A percentile compares a stretch with the other conserved stretches of the same genome.
phyloP scores from a whole-genome alignment of 2,113 vertebrate genomes.

The Oreotragus oreotragus region DNA sequence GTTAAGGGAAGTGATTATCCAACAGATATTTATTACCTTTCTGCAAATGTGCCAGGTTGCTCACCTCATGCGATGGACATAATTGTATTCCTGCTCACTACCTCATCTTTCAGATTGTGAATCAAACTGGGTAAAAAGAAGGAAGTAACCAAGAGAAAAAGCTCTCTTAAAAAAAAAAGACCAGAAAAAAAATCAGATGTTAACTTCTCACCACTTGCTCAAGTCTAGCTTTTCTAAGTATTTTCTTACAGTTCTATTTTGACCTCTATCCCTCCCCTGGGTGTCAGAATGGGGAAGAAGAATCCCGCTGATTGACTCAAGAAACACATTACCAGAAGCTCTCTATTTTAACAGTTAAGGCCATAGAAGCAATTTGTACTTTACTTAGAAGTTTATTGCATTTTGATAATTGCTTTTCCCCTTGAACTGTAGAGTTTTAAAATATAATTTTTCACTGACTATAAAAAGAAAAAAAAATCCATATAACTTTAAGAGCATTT shows the following conservation, averaged over 20 bases:
- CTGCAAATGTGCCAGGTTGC: not conserved
- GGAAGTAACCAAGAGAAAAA: not conserved
- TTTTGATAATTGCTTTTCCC: slow-evolving; percentile 72
- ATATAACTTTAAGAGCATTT: slow-evolving; percentile 67
- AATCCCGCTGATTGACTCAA: slow-evolving; percentile 36
- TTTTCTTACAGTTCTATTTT: slow-evolving; percentile 9
- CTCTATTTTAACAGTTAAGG: slow-evolving; percentile 62
- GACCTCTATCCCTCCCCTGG: not conserved
- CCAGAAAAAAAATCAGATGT: not conserved
- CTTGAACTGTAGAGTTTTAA: slow-evolving; percentile 70
- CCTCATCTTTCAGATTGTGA: not conserved
- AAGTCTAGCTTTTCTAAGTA: not conserved
- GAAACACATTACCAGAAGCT: slow-evolving; percentile 54
- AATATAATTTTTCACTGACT: slow-evolving; percentile 66
- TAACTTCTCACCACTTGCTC: not conserved
- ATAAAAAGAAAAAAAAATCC: slow-evolving; percentile 62
- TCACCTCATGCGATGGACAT: not conserved
- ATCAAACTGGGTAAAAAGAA: not conserved
- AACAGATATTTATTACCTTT: not conserved
- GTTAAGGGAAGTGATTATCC: not conserved
- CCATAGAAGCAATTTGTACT: slow-evolving; percentile 63
- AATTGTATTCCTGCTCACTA: not conserved
- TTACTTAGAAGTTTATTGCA: slow-evolving; percentile 69
- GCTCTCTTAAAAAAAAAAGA: not conserved
- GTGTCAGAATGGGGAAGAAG: not conserved